A percentile compares a stretch with the other conserved stretches of the same genome.
phyloP scores from a whole-genome alignment of 2,888 invertebrate species.

The Pristionchus arcanus region DNA sequence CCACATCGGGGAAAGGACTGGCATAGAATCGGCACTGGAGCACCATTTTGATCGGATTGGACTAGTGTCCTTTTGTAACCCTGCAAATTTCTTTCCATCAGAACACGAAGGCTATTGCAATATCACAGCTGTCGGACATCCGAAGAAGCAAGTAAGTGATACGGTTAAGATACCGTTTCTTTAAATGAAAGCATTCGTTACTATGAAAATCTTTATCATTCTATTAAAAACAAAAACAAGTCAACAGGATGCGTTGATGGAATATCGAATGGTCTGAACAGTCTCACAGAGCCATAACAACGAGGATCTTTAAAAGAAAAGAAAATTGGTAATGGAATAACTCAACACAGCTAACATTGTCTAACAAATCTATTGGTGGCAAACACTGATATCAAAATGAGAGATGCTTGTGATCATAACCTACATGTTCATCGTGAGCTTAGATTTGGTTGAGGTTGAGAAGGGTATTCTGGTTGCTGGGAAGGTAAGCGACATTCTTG shows the following conservation, averaged over 20 bases:
- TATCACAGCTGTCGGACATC: neutral
- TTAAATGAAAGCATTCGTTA: neutral
- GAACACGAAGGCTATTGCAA: no score
- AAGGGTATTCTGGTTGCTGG: constrained; percentile 90
- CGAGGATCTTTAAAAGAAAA: constrained; percentile 37
- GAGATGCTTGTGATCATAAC: constrained; percentile 32
- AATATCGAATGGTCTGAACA: constrained; percentile 26
- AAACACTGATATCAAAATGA: constrained; percentile 37
- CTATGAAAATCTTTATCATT: constrained; percentile 33
- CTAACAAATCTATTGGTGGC: constrained; percentile 44
- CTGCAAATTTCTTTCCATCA: neutral
- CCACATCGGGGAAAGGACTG: constrained; percentile 97
- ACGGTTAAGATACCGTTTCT: constrained; percentile 21
- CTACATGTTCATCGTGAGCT: neutral
- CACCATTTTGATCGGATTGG: constrained; percentile 82
- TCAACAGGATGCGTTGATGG: constrained; percentile 45
- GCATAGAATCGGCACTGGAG: constrained; percentile 96
- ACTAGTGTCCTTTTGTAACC: constrained; percentile 22
- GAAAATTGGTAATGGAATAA: neutral
- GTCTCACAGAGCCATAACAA: constrained; percentile 45
- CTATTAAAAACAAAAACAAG: constrained; percentile 39
- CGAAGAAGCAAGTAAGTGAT: neutral
- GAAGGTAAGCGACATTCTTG: constrained; percentile 95
- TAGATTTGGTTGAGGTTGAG: constrained; percentile 62
- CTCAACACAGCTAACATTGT: constrained; percentile 47